Base-by-base conservation (phyloP, 1,140 invertebrate species). In the Propsilocerus akamusi region DNA sequence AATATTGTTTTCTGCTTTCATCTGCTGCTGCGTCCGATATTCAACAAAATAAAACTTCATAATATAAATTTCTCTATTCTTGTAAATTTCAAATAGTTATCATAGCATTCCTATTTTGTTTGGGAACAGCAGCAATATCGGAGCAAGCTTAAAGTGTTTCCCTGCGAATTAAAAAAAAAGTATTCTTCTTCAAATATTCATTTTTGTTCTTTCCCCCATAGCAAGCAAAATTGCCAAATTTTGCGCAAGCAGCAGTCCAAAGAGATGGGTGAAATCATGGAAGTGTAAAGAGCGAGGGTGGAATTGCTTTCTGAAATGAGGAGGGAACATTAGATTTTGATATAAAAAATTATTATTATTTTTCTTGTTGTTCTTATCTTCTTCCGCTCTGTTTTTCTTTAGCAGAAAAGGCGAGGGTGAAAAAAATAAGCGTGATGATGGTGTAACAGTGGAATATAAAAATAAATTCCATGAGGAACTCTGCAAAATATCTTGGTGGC, bases 261-360 rank as follows among this genome's bases (percentile, higher is more conserved):
- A 37, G 20, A 37, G n/a, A 12, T 7, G n/a, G n/a, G n/a, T n/a
- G n/a, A 37, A 37, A 37, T 37, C 32, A 37, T 17, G 32, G 32
- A 17, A 37, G 32, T 37, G 32, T 37, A 37, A 37, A 37, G 20
- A 37, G n/a, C 14, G 20, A 41, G 34, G 34, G 34, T 41, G 34
- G 22, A 41, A 41, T 41, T 41, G 34, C 34, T 41, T 41, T 41
- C n/a, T 41, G 34, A 41, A 41, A 41, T 20, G 34, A 41, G 34
- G 34, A 41, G 34, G 34, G 34, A 41, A 41, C 34, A 41, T 41
- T 41, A 41, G 34, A 41, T 41, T 41, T 14, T 10, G 34, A 41
- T 41, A 41, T 41, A 41, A 41, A 41, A 41, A 41, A n/a, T n/a
- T 41, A 41, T 41, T 41, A 41, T 41, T 41, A 20, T 41, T 41